Evolutionary conservation across 2,888 invertebrate genomes (phyloP).

Genomic region (Lasius fuliginosus): DNA sequence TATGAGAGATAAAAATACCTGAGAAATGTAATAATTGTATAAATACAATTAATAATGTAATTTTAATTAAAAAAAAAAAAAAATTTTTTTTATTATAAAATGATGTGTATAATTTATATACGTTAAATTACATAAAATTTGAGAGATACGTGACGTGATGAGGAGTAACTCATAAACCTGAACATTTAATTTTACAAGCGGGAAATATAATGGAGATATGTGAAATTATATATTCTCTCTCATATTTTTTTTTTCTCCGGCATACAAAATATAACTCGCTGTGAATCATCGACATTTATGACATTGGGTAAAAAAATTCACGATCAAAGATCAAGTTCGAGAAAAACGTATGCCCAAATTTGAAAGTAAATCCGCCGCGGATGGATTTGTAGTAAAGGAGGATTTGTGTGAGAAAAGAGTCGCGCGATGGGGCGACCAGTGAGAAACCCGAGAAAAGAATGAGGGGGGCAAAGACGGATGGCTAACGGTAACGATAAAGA

Average conservation of each 20-base stretch:
- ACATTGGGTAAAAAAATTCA: not conserved
- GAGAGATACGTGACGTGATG: not conserved
- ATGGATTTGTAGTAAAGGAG: conserved; percentile 29
- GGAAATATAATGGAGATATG: not conserved
- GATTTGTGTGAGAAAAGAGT: conserved; percentile 53
- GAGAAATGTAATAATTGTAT: not conserved
- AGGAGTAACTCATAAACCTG: conserved; percentile 23
- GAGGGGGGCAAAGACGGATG: conserved; percentile 55
- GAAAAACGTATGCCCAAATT: conserved; percentile 15
- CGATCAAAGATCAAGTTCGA: conserved; percentile 12
- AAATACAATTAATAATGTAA: too few species aligned
- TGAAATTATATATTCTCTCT: conserved; percentile 1
- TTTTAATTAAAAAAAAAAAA: conserved; percentile 7
- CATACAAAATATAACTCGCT: not conserved
- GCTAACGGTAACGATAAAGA: conserved; percentile 66
- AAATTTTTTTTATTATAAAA: not conserved
- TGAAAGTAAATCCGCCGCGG: conserved; percentile 3
- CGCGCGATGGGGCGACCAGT: conserved; percentile 25
- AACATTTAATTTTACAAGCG: conserved; percentile 31
- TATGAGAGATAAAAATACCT: not conserved
- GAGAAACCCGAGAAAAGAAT: conserved; percentile 49
- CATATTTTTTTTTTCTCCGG: not conserved
- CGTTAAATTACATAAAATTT: conserved; percentile 7
- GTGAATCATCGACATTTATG: not conserved
- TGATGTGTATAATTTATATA: not conserved